These are phyloP conservation scores for Melieria omissa DNA, from an alignment of 2,888 invertebrate genomes.

Conservation along the genomic window DNA sequence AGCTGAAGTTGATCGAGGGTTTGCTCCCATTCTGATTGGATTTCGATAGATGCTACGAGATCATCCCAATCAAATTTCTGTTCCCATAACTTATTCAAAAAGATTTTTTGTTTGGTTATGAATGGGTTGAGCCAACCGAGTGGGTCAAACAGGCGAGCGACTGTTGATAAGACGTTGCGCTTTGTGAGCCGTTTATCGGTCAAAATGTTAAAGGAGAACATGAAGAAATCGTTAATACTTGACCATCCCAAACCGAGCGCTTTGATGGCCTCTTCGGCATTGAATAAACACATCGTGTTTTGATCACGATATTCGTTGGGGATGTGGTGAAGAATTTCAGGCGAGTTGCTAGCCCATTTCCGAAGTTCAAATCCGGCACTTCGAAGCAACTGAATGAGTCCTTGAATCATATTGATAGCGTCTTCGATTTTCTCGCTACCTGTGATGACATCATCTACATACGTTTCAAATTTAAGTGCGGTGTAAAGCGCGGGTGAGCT, in stretches of 20 bases:
- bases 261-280: background rate
- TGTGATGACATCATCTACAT: conserved; percentile 22
- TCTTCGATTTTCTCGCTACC: conserved; percentile 22
- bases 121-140: conserved; percentile 7
- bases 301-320: background rate
- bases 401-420: conserved; percentile 18
- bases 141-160: conserved; percentile 23
- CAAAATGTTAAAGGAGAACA: background rate
- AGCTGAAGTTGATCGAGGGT: conserved; percentile 19
- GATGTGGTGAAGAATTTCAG: conserved; percentile 6
- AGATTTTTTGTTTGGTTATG: background rate
- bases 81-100: too few relatives aligned
- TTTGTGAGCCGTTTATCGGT: conserved; percentile 7
- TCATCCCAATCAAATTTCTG: conserved; percentile 1
- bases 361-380: conserved; percentile 7
- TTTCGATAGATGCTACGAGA: conserved; percentile 7
- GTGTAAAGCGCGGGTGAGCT: conserved; percentile 6
- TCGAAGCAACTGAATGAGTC: conserved; percentile 9
- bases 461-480: conserved; percentile 22
- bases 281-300: conserved; percentile 21
- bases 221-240: background rate
- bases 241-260: conserved; percentile 7
- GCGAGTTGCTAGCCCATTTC: conserved; percentile 5
- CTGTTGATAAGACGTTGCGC: conserved; percentile 19
- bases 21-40: background rate